These are phyloP conservation scores for Geophilus truncorum DNA, from an alignment of 2,888 invertebrate genomes.

Conservation along the genomic window DNA sequence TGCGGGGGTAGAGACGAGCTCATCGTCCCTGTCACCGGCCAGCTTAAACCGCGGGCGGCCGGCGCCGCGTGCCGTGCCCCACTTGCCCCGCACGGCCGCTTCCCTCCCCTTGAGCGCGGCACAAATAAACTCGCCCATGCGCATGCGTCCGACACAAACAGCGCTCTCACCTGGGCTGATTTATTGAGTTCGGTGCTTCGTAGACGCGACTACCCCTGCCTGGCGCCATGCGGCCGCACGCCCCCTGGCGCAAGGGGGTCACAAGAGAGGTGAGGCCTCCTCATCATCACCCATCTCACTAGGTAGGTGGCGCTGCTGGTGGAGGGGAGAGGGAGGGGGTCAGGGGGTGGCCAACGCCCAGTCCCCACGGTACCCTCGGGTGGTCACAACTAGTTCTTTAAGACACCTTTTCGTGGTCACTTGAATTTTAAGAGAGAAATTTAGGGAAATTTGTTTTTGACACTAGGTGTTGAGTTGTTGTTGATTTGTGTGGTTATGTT, in stretches of 20 bases:
- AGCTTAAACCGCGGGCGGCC: conserved; percentile 8
- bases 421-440: background rate
- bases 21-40: background rate
- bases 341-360: background rate
- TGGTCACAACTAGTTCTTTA: background rate
- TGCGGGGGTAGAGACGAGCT: background rate
- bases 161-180: background rate
- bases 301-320: background rate
- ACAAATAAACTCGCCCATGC: background rate
- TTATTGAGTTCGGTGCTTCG: background rate
- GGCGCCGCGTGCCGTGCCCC: background rate
- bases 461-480: too few relatives aligned
- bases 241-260: conserved; percentile 12
- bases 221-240: background rate
- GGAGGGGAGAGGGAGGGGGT: too few relatives aligned
- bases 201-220: conserved; percentile 14
- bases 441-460: background rate
- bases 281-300: conserved; percentile 11
- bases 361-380: background rate
- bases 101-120: background rate
- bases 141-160: background rate
- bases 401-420: background rate
- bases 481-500: too few relatives aligned
- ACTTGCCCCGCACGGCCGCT: background rate
- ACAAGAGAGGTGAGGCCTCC: background rate